phyloP scores from a whole-genome alignment of 1,140 invertebrate genomes.

The Heliothis virescens region DNA sequence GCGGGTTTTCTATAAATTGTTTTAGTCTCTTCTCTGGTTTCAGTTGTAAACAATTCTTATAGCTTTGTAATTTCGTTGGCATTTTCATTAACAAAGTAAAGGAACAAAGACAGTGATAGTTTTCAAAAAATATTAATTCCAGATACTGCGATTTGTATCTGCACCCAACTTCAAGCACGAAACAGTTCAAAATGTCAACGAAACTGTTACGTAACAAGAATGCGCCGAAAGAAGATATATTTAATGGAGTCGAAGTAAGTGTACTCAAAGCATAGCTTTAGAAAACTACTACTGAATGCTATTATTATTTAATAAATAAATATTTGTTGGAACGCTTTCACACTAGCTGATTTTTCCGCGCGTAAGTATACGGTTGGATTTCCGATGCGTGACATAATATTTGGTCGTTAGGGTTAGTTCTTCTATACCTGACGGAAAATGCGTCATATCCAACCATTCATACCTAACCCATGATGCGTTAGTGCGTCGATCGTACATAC shows the following conservation, averaged over 20 bases:
- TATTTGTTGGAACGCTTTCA: no score
- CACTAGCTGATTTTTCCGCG: no score
- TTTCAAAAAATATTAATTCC: constrained; percentile 22
- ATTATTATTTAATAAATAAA: no score
- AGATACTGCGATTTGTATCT: constrained; percentile 89
- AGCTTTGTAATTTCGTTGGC: background rate
- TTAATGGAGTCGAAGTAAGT: constrained; percentile 66
- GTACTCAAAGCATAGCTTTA: background rate
- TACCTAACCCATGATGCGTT: no score
- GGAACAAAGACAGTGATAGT: no score
- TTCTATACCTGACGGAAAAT: no score
- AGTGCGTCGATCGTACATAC: no score
- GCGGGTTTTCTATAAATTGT: background rate
- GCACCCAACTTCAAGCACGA: constrained; percentile 90
- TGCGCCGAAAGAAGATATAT: constrained; percentile 60
- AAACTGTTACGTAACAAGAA: constrained; percentile 64
- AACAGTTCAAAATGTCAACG: constrained; percentile 86
- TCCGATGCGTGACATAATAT: no score
- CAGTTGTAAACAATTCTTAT: background rate
- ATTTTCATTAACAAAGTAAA: no score
- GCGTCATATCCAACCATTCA: no score
- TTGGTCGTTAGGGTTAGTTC: no score
- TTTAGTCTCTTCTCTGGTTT: background rate
- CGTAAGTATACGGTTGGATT: no score
- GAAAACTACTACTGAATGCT: background rate